Base-by-base conservation (phyloP, 2,113 vertebrate species). In the Chaenogobius annularis region DNA sequence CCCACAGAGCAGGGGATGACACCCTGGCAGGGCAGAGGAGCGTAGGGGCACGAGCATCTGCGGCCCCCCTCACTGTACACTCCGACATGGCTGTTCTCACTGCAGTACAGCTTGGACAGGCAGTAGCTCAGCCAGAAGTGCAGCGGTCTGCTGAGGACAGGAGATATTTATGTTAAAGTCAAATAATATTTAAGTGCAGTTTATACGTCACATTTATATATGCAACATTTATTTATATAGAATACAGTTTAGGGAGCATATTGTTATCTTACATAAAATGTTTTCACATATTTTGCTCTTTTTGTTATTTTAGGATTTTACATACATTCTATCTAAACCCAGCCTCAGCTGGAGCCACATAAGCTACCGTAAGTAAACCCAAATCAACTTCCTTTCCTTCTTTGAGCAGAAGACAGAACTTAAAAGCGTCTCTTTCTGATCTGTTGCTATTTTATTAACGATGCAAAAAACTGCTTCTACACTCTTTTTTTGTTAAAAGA, bases 91-190 rank as follows among this genome's bases (percentile, higher is more conserved):
- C 94, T 74, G 77, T 95, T 94, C 85, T 98, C 96, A 0, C 94
- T 95, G 91, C 97, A 99, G 95, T 99, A 99, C 69, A 99, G 90
- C 62, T 96, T 86, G 0, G 98, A 98, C 83, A 98, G 96, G 8
- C 93, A 87, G 0, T 92, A 94, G 85, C 93, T 95, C 92, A 98
- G 90, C 98, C 98, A 99, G 86, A 93, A 96, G 68, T 89, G 83
- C 54, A 96, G 84, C 59, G 94, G 90, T 90, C 98, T 99, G 80
- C 31, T 20, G 70, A 80, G 83, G 48, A 88, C 66, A 86, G 26
- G 63, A 84, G 13, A 73, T 61, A 68, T 80, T 35, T 58, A 61
- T 62, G 19, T 31, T 17, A 9, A 35, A 22, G 23, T 58, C 20
- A 52, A n/a, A 19, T 17, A n/a, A 9, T 55, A 31, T 31, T 31